A percentile compares a stretch with the other conserved stretches of the same genome.
Evolutionary conservation across 2,113 vertebrate species (phyloP).

Genomic region (Mobula birostris): DNA sequence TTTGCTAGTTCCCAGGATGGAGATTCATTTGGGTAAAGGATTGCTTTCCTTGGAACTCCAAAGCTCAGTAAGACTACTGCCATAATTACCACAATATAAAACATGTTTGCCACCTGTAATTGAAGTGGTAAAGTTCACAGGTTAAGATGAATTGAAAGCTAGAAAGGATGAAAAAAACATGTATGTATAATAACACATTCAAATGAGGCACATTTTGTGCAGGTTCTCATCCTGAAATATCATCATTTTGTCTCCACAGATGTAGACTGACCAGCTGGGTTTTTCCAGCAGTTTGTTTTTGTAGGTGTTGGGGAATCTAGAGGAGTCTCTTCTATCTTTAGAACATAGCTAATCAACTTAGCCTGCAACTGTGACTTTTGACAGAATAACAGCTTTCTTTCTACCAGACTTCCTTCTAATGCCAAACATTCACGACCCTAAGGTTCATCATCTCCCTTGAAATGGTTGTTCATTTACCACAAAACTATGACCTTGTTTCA

Average conservation of each 20-base stretch:
- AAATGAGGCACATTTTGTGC: neutral
- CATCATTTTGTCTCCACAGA: too few relatives aligned
- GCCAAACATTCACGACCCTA: too few relatives aligned
- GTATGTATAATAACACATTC: neutral
- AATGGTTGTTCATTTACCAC: too few relatives aligned
- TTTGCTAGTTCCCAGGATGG: slow-evolving; percentile 86
- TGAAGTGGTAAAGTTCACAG: slow-evolving; percentile 37
- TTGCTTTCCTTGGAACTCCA: slow-evolving; percentile 93
- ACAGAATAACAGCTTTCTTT: neutral
- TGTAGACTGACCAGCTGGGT: too few relatives aligned
- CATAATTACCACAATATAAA: slow-evolving; percentile 99
- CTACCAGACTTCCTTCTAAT: neutral
- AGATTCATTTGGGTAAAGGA: slow-evolving; percentile 78
- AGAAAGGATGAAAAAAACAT: neutral
- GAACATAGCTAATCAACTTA: too few relatives aligned
- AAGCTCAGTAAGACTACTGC: slow-evolving; percentile 88
- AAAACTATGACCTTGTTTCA: too few relatives aligned
- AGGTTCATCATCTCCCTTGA: too few relatives aligned
- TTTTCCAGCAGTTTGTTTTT: too few relatives aligned
- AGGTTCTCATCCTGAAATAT: too few relatives aligned
- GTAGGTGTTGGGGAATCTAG: too few relatives aligned
- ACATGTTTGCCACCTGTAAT: slow-evolving; percentile 94
- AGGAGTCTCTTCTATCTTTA: too few relatives aligned
- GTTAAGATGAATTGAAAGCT: neutral
- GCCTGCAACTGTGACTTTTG: neutral